Base-by-base conservation (phyloP, 2,888 invertebrate genomes). In the Mallateleia sp. region DNA sequence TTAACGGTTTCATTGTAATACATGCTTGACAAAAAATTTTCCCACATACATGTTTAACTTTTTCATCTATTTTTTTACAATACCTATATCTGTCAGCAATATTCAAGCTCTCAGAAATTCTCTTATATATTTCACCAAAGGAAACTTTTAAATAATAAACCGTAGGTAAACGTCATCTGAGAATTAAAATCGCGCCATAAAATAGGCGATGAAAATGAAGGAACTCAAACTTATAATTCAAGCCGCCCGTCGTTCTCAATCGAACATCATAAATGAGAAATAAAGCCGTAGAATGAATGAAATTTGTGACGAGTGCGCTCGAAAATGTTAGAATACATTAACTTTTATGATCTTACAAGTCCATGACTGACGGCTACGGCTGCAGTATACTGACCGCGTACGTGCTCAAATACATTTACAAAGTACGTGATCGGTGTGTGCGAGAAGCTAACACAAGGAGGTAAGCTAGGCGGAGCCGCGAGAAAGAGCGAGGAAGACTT, bases 391-490 rank as follows among this genome's bases (percentile, higher is more conserved):
- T 78, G 78, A 67, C 78, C 84, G 72, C 64, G 52, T 58, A 78
- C 84, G 72, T 84, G 78, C 78, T 78, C 66, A 72, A 71, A 67
- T 75, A 78, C 74, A 71, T 85, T 88, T 82, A 78, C 71, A 79
- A 85, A 79, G 52, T 71, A 85, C 82, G 82, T 88, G 85, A 75
- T 85, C 78, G 42, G 88, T 71, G 71, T 88, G 54, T 69, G 56
- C 52, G 64, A 88, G 60, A 38, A 52, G 56, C 67, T 52, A 6
- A 54, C 34, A 34, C 18, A n/a, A n/a, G 52, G n/a, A 28, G 45
- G n/a, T 28, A 24, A 34, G 50, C 18, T 15, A 38, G 15, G 32
- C 38, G 45, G 2, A 34, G 42, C 50, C 42, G 67, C 62, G 32
- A 52, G 22, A 14, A 71, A 47, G 15, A 71, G 50, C 66, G 45